phyloP scores from a whole-genome alignment of 2,113 vertebrate species.

The Microtus montanus region DNA sequence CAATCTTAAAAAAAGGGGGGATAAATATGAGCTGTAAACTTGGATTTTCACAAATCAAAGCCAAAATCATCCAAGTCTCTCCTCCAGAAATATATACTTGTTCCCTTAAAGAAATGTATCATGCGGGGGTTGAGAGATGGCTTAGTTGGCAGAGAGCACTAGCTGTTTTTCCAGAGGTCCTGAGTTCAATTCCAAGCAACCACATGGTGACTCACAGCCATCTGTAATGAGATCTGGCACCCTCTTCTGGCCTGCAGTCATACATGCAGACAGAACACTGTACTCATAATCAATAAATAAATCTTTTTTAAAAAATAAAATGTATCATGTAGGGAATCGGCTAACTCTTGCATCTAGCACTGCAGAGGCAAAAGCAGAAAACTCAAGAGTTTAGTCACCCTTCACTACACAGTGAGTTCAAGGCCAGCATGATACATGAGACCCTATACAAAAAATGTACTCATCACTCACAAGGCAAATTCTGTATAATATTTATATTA shows the following conservation, averaged over 20 bases:
- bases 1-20: neutral
- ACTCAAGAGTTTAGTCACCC: neutral
- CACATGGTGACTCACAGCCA: too few relatives aligned
- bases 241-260: too few relatives aligned
- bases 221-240: too few relatives aligned
- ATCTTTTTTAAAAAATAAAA: neutral
- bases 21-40: constrained; percentile 29
- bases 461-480: constrained; percentile 21
- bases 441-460: neutral
- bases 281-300: too few relatives aligned
- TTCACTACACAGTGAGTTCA: neutral
- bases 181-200: too few relatives aligned
- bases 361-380: neutral
- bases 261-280: too few relatives aligned
- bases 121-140: too few relatives aligned
- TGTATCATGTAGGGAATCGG: too few relatives aligned
- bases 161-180: too few relatives aligned
- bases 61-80: neutral
- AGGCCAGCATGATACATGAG: neutral
- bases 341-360: neutral
- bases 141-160: too few relatives aligned
- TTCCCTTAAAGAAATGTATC: constrained; percentile 4
- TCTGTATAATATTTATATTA: neutral
- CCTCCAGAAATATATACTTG: neutral
- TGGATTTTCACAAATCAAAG: neutral